phyloP scores from a whole-genome alignment of 2,113 vertebrate species.

The Galemys pyrenaicus region DNA sequence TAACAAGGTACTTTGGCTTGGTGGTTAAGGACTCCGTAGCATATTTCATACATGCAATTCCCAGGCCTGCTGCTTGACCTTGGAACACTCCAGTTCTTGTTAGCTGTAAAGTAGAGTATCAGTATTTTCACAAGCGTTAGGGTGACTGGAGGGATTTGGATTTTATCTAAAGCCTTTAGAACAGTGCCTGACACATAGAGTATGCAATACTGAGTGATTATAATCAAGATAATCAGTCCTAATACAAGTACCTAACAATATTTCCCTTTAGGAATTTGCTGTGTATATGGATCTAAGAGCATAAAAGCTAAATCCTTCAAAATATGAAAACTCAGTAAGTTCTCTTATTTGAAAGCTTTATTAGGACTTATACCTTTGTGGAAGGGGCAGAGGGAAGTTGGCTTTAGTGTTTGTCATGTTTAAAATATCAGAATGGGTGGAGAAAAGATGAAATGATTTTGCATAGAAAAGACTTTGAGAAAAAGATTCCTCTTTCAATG shows the following conservation, averaged over 20 bases:
- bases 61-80: neutral
- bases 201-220: neutral
- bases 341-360: neutral
- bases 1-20: neutral
- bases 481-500: neutral
- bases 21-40: neutral
- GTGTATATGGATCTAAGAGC: neutral
- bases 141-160: neutral
- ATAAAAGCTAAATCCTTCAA: slow-evolving; percentile 6
- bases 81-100: neutral
- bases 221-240: neutral
- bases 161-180: neutral
- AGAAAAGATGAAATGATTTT: neutral
- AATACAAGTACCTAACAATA: neutral
- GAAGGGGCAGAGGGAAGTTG: neutral
- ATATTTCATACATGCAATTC: neutral
- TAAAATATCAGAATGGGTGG: neutral
- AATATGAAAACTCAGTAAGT: neutral
- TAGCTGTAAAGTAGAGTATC: neutral
- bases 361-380: neutral
- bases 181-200: neutral
- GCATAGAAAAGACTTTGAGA: neutral
- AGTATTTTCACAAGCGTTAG: neutral
- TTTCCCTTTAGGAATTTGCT: neutral
- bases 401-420: neutral